Evolutionary conservation across 1,140 invertebrate genomes (phyloP).

Genomic region (Aphaenogaster floridana): DNA sequence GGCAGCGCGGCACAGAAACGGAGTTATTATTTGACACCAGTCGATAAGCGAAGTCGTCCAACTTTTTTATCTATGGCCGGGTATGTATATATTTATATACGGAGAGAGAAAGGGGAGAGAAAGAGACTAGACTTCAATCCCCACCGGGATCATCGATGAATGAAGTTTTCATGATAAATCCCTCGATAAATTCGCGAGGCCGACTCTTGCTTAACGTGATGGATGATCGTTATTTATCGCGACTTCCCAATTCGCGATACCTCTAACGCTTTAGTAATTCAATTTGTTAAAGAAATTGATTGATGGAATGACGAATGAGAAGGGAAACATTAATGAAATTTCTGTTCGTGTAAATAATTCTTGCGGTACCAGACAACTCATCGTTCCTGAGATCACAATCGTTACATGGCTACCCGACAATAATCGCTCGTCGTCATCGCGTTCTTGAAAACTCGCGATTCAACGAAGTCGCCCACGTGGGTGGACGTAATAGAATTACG

Average conservation of each 20-base stretch:
- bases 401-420: background rate
- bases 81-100: slow-evolving; percentile 38
- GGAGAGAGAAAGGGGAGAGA: background rate
- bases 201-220: background rate
- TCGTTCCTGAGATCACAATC: background rate
- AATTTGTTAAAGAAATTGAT: slow-evolving; percentile 7
- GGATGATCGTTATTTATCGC: slow-evolving; percentile 23
- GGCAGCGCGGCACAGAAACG: slow-evolving; percentile 39
- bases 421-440: slow-evolving; percentile 31
- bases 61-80: slow-evolving; percentile 66
- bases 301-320: background rate
- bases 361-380: background rate
- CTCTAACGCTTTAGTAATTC: background rate
- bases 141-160: background rate
- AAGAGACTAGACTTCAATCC: background rate
- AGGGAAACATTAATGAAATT: slow-evolving; percentile 14
- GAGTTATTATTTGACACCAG: slow-evolving; percentile 62
- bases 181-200: background rate
- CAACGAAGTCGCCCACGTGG: slow-evolving; percentile 11
- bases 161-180: slow-evolving; percentile 9
- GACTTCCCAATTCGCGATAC: slow-evolving; percentile 4
- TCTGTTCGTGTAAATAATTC: background rate
- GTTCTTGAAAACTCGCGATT: slow-evolving; percentile 24
- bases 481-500: slow-evolving; percentile 29
- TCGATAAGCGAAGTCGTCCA: slow-evolving; percentile 64